Conservation (phyloP, 1,140 invertebrate species). For the Eueides isabella region DNA sequence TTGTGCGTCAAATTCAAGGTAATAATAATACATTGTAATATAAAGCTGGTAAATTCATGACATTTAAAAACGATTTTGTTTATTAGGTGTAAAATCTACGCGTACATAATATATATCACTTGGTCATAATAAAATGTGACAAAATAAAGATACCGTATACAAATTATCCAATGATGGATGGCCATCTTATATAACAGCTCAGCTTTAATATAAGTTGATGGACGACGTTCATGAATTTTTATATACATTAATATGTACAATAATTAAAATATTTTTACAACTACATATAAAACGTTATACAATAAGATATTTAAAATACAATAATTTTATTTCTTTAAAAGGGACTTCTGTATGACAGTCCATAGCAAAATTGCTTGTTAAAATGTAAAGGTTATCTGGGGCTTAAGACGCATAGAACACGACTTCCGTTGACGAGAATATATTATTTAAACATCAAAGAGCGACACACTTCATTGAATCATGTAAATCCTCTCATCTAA, state of each 20-base stretch:
- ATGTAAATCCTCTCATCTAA: constrained; percentile 5
- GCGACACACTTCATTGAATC: constrained; percentile 10
- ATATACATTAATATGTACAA: neutral
- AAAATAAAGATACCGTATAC: constrained; percentile 16
- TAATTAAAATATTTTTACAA: neutral
- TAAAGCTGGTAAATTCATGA: no score
- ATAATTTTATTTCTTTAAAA: neutral
- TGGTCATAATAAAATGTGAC: neutral
- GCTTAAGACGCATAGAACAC: neutral
- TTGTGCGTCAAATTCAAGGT: no score
- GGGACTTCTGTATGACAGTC: neutral
- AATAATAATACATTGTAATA: no score
- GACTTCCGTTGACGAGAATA: constrained; percentile 6
- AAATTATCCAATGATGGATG: constrained; percentile 22
- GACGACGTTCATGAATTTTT: constrained; percentile 18
- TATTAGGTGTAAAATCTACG: no score
- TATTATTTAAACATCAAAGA: constrained; percentile 15
- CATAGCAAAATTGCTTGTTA: neutral
- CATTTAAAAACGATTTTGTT: no score
- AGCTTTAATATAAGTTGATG: constrained; percentile 4
- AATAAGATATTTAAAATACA: neutral
- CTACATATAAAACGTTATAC: neutral
- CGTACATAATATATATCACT: neutral
- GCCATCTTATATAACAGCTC: constrained; percentile 13
- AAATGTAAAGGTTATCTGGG: constrained; percentile 10